Base-by-base conservation (phyloP, 2,113 vertebrate genomes). In the Nesoenas mayeri region DNA sequence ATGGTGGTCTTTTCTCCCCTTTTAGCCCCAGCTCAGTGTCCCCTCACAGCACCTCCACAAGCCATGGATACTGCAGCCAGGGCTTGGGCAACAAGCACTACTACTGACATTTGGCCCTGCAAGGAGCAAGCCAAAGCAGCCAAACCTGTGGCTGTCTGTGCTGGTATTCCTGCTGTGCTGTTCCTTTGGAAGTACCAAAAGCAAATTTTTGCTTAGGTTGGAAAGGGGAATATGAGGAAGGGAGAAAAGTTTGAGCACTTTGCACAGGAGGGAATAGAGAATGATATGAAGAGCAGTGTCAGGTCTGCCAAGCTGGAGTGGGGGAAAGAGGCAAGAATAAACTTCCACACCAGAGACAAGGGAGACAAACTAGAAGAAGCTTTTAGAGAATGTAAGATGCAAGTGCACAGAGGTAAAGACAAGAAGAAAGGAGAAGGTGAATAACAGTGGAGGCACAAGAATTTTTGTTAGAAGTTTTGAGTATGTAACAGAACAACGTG, bases 251-350 rank as follows among this genome's bases (percentile, higher is more conserved):
- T 32, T 17, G 16, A 81, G 26, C 53, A 31, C 11, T 29, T 18
- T 29, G 48, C 28, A 47, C 2, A 15, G 54, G 7, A 67, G 10
- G 22, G 66, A 88, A 82, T 10, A 80, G 40, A 40, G 40, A 40
- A 48, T 1, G 11, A 62, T 1, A 0, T 13, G 47, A 87, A 67
- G 22, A 87, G 38, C 26, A 51, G 12, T 0, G 0, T 40, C 0
- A 0, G 5, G 10, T 75, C 62, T 92, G 51, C 50, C 66, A 73
- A 65, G 47, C 16, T 50, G 50, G 66, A 72, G n/a, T 7, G 2
- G 4, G 4, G 6, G 12, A 62, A 69, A 78, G 47, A 29, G 12
- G 21, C 86, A 86, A 48, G 17, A 93, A 89, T 5, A n/a, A 66
- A 87, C 2, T 77, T 80, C 29, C n/a, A 65, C 28, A 53, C 6